Percentiles rank a stretch among this genome's conserved stretches.
Evolutionary conservation across 2,888 invertebrate species (phyloP).

Genomic region (Danaus chrysippus): DNA sequence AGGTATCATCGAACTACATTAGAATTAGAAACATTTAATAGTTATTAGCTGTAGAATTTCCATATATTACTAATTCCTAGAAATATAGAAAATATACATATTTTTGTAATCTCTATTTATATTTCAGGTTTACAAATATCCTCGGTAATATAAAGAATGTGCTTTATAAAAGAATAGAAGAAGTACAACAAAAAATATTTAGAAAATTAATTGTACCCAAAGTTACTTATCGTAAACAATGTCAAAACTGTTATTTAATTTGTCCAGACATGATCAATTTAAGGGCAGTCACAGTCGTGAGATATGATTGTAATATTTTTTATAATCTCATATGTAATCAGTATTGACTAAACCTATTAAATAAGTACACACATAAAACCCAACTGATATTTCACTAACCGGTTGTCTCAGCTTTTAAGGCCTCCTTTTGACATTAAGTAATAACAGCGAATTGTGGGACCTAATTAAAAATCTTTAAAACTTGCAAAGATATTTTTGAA

Average conservation of each 20-base stretch:
- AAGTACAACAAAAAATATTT: too few relatives aligned
- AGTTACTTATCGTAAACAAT: background rate
- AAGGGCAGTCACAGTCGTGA: background rate
- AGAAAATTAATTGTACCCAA: too few relatives aligned
- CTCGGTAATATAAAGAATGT: too few relatives aligned
- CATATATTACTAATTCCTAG: too few relatives aligned
- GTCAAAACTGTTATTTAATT: background rate
- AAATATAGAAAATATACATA: too few relatives aligned
- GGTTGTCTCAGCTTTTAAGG: slow-evolving; percentile 14
- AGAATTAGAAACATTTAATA: too few relatives aligned
- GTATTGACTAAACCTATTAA: slow-evolving; percentile 1
- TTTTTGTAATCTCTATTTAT: too few relatives aligned
- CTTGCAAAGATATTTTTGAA: slow-evolving; percentile 1
- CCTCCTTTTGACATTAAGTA: background rate
- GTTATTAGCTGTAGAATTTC: too few relatives aligned
- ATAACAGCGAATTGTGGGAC: background rate
- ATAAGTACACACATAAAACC: slow-evolving; percentile 5
- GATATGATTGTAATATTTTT: background rate
- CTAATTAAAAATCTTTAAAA: slow-evolving; percentile 3
- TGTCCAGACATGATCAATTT: slow-evolving; percentile 9
- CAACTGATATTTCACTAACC: slow-evolving; percentile 20
- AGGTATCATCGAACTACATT: too few relatives aligned
- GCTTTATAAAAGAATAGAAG: background rate
- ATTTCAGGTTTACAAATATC: too few relatives aligned
- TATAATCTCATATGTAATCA: background rate